Evolutionary conservation across 2,113 vertebrate genomes (phyloP), one percentile per base, ranked within the genome.

Genomic region (Trichomycterus rosablanca): DNA sequence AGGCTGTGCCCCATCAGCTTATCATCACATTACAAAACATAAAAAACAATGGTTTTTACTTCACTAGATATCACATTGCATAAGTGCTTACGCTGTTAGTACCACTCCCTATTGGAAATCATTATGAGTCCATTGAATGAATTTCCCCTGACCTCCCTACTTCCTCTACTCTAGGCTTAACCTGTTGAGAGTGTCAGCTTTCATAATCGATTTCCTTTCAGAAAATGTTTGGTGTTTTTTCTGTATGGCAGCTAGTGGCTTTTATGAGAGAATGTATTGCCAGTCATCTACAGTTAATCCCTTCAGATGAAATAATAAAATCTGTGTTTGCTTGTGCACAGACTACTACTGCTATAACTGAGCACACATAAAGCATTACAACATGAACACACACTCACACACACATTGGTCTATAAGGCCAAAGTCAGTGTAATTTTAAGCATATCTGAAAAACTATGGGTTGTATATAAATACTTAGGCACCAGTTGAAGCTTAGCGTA

Each of bases 51-150:
- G n/a, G 19, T 32, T 52, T 59, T 58, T 43, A 22, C 39, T 55
- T 57, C 32, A 32, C 15, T 23, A 35, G 43, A 59, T 63, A 60
- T 55, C 67, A 52, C 59, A 53, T 62, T 63, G 58, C 67, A 60
- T 70, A 46, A 72, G 72, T 70, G 67, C 63, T 48, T 40, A 52
- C 32, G 23, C 37, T 59, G 50, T 49, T 67, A 62, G 62, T 46
- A 68, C 42, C 49, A 61, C 60, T 73, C 23, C 39, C 51, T 59
- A 50, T 39, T 63, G 64, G 46, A 58, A 58, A 67, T 54, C 63
- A 70, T 74, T 74, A 67, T 53, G 40, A 59, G 40, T 19, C 39
- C 58, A 59, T 57, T 66, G 62, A 70, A 54, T 68, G 60, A 52
- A 51, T 63, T 53, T 57, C 55, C 50, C 58, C 59, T 42, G 62